phyloP scores from a whole-genome alignment of 2,888 invertebrate genomes.

The Ophraella communa region DNA sequence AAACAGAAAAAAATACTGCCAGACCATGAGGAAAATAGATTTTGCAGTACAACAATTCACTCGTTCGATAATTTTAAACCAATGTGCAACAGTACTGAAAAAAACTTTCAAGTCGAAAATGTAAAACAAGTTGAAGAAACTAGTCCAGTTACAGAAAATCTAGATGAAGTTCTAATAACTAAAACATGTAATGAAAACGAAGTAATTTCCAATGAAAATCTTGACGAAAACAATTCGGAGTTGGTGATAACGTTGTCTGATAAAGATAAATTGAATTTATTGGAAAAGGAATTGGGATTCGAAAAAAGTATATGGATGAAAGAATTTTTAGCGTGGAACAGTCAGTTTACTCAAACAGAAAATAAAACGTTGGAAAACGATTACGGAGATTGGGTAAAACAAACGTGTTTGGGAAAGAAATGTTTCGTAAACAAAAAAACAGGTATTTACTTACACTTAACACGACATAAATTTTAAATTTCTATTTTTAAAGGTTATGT shows the following conservation, averaged over 20 bases:
- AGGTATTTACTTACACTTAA: slow-evolving; percentile 32
- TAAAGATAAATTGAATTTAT: slow-evolving; percentile 17
- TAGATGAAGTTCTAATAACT: background rate
- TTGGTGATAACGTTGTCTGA: slow-evolving; percentile 25
- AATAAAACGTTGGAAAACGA: slow-evolving; percentile 7
- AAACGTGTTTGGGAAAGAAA: slow-evolving; percentile 45
- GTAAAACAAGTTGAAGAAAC: background rate
- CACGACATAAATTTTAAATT: background rate
- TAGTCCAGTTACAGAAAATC: background rate
- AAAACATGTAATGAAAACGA: background rate
- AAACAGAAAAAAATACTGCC: background rate
- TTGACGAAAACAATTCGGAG: background rate
- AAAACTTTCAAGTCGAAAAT: too few relatives aligned
- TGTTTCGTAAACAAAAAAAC: slow-evolving; percentile 51
- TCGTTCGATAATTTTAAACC: slow-evolving; percentile 14
- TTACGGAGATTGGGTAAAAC: slow-evolving; percentile 41
- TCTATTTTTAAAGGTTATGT: slow-evolving; percentile 22
- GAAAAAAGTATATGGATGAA: slow-evolving; percentile 25
- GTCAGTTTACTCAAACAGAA: slow-evolving; percentile 15
- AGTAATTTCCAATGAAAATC: background rate
- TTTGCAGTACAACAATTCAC: slow-evolving; percentile 17
- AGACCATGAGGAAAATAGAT: background rate
- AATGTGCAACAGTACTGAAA: slow-evolving; percentile 21
- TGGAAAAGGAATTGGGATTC: slow-evolving; percentile 26
- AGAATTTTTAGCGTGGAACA: slow-evolving; percentile 27